Conservation (phyloP, 2,888 invertebrate species). For the Caenorhabditis sp. region DNA sequence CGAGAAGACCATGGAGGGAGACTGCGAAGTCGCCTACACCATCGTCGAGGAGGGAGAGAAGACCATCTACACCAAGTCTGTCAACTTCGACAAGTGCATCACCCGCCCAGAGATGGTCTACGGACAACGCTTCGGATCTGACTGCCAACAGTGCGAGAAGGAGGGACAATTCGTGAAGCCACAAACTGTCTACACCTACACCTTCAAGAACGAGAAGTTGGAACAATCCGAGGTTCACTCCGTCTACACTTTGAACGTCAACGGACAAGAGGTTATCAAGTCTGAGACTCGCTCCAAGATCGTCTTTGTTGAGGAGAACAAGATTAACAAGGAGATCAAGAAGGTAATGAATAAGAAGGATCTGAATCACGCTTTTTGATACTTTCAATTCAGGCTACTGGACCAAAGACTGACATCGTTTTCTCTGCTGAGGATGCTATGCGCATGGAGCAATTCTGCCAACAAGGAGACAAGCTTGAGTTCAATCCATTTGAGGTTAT, state of each 20-base stretch:
- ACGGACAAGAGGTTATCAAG: constrained; percentile 61
- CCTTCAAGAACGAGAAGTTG: constrained; percentile 55
- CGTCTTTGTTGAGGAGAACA: constrained; percentile 49
- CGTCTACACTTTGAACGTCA: constrained; percentile 55
- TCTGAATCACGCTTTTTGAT: not conserved
- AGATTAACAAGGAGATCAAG: constrained; percentile 58
- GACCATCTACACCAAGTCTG: constrained; percentile 72
- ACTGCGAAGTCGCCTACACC: constrained; percentile 73
- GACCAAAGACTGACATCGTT: constrained; percentile 62
- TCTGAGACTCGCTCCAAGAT: constrained; percentile 63
- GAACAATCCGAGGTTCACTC: constrained; percentile 68
- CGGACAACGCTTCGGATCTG: constrained; percentile 54
- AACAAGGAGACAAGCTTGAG: constrained; percentile 68
- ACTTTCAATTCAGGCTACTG: constrained; percentile 38
- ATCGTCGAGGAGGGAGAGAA: constrained; percentile 56
- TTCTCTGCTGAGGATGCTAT: constrained; percentile 66
- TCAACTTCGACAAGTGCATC: constrained; percentile 84
- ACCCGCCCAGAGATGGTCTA: constrained; percentile 73
- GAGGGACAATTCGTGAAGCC: constrained; percentile 60
- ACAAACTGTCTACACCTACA: constrained; percentile 68
- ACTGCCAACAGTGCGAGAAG: constrained; percentile 59
- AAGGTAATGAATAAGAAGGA: constrained; percentile 1
- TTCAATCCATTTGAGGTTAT: constrained; percentile 53
- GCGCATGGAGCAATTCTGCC: constrained; percentile 69
- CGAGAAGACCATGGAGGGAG: constrained; percentile 75